Conservation (phyloP, 2,797 vertebrate genomes). For the Protonibea diacanthus region DNA sequence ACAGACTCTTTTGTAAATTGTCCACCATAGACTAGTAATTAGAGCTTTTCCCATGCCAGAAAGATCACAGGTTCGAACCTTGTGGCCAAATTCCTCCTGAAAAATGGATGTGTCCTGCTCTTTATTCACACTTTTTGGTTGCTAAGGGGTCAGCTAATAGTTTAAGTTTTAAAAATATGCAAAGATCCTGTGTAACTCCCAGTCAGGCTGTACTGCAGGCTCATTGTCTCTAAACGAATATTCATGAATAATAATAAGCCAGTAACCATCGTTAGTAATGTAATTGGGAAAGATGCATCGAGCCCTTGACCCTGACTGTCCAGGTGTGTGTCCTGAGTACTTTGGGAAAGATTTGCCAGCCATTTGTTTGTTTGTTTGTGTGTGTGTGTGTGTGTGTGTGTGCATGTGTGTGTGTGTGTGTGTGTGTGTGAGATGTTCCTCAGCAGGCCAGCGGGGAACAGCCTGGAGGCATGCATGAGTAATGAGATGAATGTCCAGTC, state of each 20-base stretch:
- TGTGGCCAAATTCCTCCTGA: too few species aligned
- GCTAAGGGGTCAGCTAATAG: neutral
- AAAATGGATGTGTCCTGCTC: neutral
- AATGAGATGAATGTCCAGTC: constrained; percentile 63
- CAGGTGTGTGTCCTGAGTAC: constrained; percentile 21
- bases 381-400: constrained; percentile 7
- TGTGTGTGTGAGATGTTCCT: constrained; percentile 27
- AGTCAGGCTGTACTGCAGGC: neutral
- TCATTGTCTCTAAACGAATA: neutral
- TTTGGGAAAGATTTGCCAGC: neutral
- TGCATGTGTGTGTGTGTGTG: constrained; percentile 5
- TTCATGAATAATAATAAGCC: constrained; percentile 14
- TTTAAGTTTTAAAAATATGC: neutral
- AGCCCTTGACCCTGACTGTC: neutral
- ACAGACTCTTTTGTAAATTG: neutral
- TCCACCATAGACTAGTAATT: neutral
- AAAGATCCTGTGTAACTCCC: neutral
- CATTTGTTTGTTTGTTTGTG: constrained; percentile 13
- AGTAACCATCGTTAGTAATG: neutral
- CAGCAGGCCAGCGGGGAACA: constrained; percentile 21
- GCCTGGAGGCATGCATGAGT: constrained; percentile 49
- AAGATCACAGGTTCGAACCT: constrained; percentile 13
- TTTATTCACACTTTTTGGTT: neutral
- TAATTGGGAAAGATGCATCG: neutral
- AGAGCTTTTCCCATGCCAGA: neutral